These are phyloP conservation scores for Rhinoraja longicauda DNA, from an alignment of 2,797 vertebrate genomes.

Conservation along the genomic window DNA sequence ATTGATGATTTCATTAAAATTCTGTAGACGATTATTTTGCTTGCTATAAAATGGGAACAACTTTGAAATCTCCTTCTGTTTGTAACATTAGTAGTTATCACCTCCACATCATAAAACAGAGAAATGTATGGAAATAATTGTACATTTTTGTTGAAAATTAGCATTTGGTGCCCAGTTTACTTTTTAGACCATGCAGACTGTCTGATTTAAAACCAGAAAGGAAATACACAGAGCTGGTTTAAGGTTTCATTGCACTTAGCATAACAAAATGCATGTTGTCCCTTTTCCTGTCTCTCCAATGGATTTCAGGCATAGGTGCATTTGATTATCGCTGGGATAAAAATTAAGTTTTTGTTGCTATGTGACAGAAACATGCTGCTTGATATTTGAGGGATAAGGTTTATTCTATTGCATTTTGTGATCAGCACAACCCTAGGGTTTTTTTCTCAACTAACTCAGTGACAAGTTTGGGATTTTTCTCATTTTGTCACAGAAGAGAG, in stretches of 20 bases:
- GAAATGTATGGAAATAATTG: conserved; percentile 1
- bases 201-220: neutral
- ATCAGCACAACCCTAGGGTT: too few relatives aligned
- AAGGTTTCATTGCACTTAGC: neutral
- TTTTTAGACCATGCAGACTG: neutral
- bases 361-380: neutral
- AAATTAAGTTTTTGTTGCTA: neutral
- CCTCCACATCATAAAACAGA: conserved; percentile 5
- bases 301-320: neutral
- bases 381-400: neutral
- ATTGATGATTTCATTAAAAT: neutral
- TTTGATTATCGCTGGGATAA: neutral
- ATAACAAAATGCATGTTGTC: too few relatives aligned
- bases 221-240: neutral
- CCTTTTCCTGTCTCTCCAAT: neutral
- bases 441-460: neutral
- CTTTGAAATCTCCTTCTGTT: conserved; percentile 16
- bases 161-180: conserved; percentile 20
- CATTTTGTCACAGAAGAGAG: neutral
- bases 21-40: conserved; percentile 2
- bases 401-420: neutral
- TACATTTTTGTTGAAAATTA: neutral
- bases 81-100: conserved; percentile 4
- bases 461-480: neutral
- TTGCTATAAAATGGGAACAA: neutral